A percentile compares a stretch with the other conserved stretches of the same genome.
These are phyloP conservation scores for Pogonocherus hispidulus DNA, from an alignment of 2,888 invertebrate species.

Conservation along the genomic window DNA sequence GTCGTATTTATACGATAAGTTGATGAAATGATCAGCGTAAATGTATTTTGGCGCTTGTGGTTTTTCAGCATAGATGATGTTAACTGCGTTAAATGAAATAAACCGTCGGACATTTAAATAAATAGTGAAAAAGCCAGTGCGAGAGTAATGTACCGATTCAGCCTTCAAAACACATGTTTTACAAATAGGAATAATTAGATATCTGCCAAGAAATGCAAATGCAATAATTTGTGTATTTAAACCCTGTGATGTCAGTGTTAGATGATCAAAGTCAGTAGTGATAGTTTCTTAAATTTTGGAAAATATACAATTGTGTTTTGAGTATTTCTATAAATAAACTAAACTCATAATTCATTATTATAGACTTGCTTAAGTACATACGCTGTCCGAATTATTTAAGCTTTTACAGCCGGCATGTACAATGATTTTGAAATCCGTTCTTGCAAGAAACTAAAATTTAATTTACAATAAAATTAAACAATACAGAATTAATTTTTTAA, in stretches of 20 bases:
- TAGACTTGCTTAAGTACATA: background rate
- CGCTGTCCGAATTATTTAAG: background rate
- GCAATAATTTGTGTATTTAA: conserved; percentile 55
- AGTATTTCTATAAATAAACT: background rate
- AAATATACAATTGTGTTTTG: background rate
- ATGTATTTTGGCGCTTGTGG: conserved; percentile 19
- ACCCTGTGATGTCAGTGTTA: conserved; percentile 47
- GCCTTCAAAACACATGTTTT: conserved; percentile 63
- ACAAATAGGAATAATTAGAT: conserved; percentile 57
- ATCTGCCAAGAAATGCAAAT: conserved; percentile 61
- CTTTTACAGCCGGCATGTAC: too few relatives aligned
- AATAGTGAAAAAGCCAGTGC: conserved; percentile 52
- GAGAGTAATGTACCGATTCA: conserved; percentile 61
- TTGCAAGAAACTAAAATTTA: too few relatives aligned
- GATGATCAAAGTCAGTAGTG: conserved; percentile 31
- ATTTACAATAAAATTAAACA: too few relatives aligned
- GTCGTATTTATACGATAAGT: conserved; percentile 3
- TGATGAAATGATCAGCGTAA: conserved; percentile 10
- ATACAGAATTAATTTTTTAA: too few relatives aligned
- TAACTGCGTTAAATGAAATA: conserved; percentile 24
- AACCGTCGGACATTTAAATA: conserved; percentile 47
- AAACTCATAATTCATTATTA: background rate
- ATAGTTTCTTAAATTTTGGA: conserved; percentile 16
- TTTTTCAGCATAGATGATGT: conserved; percentile 23
- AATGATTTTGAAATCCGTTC: too few relatives aligned